Base-by-base conservation (phyloP, 23 tunicate species). In the Trididemnum nubilum region DNA sequence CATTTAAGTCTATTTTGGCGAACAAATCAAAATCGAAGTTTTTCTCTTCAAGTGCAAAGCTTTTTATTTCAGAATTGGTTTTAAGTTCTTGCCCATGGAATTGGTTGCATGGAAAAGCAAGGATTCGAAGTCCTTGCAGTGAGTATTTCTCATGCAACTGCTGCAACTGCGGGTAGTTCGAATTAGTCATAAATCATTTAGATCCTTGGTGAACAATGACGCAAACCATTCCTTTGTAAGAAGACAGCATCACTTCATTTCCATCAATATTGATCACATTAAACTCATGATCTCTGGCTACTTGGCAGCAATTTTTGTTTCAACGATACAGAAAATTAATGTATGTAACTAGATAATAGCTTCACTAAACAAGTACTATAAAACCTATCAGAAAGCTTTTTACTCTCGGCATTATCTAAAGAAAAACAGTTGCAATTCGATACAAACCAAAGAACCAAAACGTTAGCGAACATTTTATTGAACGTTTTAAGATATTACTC, bases 91-190 rank as follows among this genome's bases (percentile, higher is more conserved):
- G 90, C 2, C 67, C 81, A 15, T 30, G 54, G 81, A 90, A 90
- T 75, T 90, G 96, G 82, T 90, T 90, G 70, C 90, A 90, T 22
- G 96, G 96, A 36, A 90, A 90, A 60, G 89, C 96, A 61, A 90
- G 77, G 27, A 90, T 85, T 49, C 83, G 38, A 29, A 90, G 78
- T 40, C 86, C 86, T 80, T 85, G 72, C 49, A 58, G 72, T 90
- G 89, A 85, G 86, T 81, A 85, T 58, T 90, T 80, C 60, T 85
- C 96, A 64, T 90, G 61, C 69, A 90, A 74, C 54, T 90, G 79
- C 40, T 59, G 82, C 39, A 90, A 49, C 67, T 90, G 86, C 26
- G 31, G 25, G 71, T 90, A 90, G 63, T 85, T 85, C 34, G 63
- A 27, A 61, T 90, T 63, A 31, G 89, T 81, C 50, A 85, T 52